Conservation (phyloP, 1,140 invertebrate genomes). For the Drosophila chauvacae region DNA sequence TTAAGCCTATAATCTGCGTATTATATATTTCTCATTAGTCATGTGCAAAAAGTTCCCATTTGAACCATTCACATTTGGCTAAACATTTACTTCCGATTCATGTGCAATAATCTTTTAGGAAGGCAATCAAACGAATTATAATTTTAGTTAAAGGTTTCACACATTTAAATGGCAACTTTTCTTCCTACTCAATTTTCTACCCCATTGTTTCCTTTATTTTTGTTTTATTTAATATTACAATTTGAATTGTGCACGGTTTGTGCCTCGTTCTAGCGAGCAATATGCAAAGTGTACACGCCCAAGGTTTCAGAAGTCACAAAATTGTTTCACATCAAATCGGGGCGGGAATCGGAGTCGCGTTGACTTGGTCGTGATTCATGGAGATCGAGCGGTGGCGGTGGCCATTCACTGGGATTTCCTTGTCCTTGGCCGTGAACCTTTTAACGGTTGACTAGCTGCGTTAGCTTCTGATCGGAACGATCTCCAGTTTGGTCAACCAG, state of each 20-base stretch:
- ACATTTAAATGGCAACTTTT: constrained; percentile 46
- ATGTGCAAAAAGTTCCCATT: constrained; percentile 22
- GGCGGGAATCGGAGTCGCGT: constrained; percentile 20
- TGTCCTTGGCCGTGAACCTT: constrained; percentile 81
- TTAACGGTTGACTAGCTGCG: constrained; percentile 73
- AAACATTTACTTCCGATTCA: constrained; percentile 59
- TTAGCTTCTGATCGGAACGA: constrained; percentile 39
- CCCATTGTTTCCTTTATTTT: constrained; percentile 53
- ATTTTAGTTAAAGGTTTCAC: constrained; percentile 28
- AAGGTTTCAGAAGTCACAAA: constrained; percentile 78
- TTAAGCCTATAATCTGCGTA: constrained; percentile 10
- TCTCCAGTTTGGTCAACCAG: constrained; percentile 58
- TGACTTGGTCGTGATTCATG: constrained; percentile 64
- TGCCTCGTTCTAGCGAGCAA: constrained; percentile 60
- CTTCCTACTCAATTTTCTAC: constrained; percentile 64
- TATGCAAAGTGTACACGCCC: constrained; percentile 59
- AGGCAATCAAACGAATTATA: constrained; percentile 27
- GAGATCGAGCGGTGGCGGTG: constrained; percentile 33
- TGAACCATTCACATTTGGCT: constrained; percentile 47
- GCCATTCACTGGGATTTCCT: constrained; percentile 81
- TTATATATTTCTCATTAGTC: constrained; percentile 26
- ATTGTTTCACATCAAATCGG: constrained; percentile 42
- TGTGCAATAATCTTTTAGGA: constrained; percentile 43
- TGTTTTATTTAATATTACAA: constrained; percentile 66
- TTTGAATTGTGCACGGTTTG: constrained; percentile 66